These are phyloP conservation scores for Colaptes auratus DNA, from an alignment of 2,113 vertebrate species.

Conservation along the genomic window DNA sequence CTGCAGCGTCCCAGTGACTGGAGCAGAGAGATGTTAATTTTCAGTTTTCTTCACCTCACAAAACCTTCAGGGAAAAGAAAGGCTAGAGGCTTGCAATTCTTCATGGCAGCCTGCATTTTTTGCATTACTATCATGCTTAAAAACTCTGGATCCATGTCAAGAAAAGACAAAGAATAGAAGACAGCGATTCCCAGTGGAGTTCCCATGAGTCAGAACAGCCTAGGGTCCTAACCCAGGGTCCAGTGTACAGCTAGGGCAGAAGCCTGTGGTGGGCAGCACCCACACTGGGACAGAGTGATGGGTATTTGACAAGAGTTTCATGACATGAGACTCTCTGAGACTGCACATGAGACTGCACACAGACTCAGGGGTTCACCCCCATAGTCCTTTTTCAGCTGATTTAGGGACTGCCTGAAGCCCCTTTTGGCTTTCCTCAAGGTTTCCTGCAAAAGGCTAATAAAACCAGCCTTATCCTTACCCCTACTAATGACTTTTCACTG, in stretches of 20 bases:
- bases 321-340: neutral
- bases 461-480: neutral
- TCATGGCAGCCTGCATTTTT: neutral
- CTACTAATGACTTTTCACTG: neutral
- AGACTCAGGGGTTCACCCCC: neutral
- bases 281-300: neutral
- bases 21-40: neutral
- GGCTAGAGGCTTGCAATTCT: neutral
- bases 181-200: neutral
- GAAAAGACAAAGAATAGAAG: neutral
- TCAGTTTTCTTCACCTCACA: neutral
- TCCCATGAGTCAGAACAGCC: neutral
- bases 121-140: neutral
- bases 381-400: neutral
- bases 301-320: neutral
- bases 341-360: fast-evolving
- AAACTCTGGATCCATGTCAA: neutral
- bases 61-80: neutral
- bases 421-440: neutral
- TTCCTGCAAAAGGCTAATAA: neutral
- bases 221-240: neutral
- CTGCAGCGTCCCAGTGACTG: neutral
- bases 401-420: neutral
- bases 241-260: neutral
- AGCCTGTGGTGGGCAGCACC: neutral